Evolutionary conservation across 1,140 invertebrate species (phyloP).

Genomic region (Orchesella cincta): DNA sequence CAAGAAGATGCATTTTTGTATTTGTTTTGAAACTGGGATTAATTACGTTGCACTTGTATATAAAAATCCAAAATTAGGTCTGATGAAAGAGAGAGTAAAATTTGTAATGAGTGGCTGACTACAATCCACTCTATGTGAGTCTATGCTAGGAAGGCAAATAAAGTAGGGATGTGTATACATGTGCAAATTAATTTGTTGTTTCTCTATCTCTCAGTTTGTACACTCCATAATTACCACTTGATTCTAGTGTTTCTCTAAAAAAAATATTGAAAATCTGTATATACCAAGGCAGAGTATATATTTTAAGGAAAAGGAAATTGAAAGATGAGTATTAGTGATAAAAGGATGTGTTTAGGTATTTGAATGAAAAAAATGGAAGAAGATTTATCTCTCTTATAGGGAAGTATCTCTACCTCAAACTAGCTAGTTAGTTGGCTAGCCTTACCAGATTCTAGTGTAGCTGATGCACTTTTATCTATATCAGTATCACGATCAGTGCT

Average conservation of each 20-base stretch:
- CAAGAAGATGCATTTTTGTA: neutral
- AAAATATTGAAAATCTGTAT: neutral
- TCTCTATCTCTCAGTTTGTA: no score
- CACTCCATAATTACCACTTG: no score
- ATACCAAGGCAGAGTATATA: neutral
- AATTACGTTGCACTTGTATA: neutral
- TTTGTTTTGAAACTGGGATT: neutral
- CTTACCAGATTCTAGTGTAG: no score
- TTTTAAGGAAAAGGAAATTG: conserved; percentile 21
- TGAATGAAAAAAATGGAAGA: no score
- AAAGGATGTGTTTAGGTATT: neutral
- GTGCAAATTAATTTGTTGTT: neutral
- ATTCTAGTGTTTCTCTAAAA: neutral
- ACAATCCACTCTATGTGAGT: neutral
- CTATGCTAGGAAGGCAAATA: neutral
- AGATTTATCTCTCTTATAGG: neutral
- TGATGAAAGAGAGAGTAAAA: conserved; percentile 23
- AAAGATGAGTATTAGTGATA: neutral
- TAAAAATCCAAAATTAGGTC: conserved; percentile 5
- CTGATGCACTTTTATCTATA: no score
- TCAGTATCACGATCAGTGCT: no score
- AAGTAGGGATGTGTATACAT: neutral
- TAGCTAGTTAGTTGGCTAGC: no score
- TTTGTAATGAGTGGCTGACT: neutral
- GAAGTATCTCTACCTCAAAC: no score